phyloP scores from a whole-genome alignment of 1,140 invertebrate genomes.

The Delia radicum region DNA sequence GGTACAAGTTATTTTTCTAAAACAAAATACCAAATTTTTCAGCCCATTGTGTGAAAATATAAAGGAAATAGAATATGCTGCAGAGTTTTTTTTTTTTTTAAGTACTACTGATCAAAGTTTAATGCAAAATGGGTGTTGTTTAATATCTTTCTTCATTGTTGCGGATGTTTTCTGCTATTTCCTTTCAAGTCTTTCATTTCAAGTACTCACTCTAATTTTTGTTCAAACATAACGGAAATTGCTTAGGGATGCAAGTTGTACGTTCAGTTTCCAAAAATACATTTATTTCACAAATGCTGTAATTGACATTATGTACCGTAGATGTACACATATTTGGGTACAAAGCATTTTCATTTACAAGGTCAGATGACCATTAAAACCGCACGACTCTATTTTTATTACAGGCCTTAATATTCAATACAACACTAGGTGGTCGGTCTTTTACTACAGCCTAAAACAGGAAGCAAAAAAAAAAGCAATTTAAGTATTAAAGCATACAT shows the following conservation, averaged over 20 bases:
- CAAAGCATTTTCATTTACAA: neutral
- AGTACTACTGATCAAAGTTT: neutral
- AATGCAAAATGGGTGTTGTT: neutral
- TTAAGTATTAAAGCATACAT: too few relatives aligned
- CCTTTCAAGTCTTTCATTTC: neutral
- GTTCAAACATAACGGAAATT: constrained; percentile 8
- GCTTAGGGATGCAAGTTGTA: constrained; percentile 16
- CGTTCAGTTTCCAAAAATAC: neutral
- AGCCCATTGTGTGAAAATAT: neutral
- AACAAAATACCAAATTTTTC: too few relatives aligned
- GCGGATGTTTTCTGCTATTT: neutral
- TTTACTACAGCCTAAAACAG: neutral
- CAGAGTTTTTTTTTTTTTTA: neutral
- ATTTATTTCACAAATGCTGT: neutral
- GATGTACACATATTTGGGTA: neutral
- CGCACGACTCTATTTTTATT: constrained; percentile 22
- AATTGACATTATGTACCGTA: neutral
- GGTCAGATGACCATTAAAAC: constrained; percentile 21
- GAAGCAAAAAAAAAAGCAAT: too few relatives aligned
- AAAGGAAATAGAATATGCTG: neutral
- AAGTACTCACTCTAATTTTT: neutral
- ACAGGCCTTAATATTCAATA: neutral
- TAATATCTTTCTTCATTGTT: neutral
- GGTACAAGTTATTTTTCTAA: too few relatives aligned
- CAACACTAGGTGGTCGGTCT: neutral